phyloP scores from a whole-genome alignment of 2,797 vertebrate genomes.

The Chromobotia macracanthus region DNA sequence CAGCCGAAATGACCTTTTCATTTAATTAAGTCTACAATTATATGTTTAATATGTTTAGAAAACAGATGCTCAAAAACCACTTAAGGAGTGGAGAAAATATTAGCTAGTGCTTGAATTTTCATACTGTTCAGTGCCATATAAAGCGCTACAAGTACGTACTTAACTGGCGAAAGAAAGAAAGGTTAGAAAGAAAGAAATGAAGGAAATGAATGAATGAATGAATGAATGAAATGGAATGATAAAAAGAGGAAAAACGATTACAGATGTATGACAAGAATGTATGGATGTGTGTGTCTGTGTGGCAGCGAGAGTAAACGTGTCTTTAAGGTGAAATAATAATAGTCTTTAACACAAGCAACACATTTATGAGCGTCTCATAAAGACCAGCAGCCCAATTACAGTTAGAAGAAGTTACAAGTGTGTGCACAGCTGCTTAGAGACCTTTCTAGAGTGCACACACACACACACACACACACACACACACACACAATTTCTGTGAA shows the following conservation, averaged over 20 bases:
- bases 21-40: background rate
- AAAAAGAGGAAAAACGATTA: background rate
- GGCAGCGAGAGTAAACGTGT: slow-evolving; percentile 34
- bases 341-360: slow-evolving; percentile 46
- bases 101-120: no score
- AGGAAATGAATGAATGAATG: background rate
- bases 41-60: background rate
- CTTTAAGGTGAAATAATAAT: slow-evolving; percentile 42
- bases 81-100: no score
- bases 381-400: slow-evolving; percentile 31
- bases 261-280: background rate
- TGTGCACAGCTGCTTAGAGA: slow-evolving; percentile 42
- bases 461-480: background rate
- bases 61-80: no score
- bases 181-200: no score
- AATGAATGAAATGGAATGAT: background rate
- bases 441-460: background rate
- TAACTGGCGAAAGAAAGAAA: no score
- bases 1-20: background rate
- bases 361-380: slow-evolving; percentile 53
- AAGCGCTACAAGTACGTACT: no score
- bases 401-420: background rate
- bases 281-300: slow-evolving; percentile 36
- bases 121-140: no score
- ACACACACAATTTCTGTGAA: background rate